phyloP scores from a whole-genome alignment of 1,140 invertebrate species.

The Leptopilina clavipes region DNA sequence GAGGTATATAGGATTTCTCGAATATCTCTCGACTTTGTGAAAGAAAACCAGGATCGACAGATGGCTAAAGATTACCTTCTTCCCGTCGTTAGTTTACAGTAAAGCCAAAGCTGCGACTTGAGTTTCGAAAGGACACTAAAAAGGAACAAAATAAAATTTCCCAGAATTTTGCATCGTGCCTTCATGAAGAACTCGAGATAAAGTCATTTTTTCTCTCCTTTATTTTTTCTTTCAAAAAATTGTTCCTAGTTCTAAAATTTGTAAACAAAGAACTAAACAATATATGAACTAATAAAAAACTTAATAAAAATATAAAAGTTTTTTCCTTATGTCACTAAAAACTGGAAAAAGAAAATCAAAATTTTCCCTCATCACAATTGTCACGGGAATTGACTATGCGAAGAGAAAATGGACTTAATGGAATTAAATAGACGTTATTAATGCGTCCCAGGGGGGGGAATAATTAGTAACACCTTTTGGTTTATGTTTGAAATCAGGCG shows the following conservation, averaged over 20 bases:
- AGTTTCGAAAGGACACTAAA: background rate
- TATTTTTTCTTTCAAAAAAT: too few relatives aligned
- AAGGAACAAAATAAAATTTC: slow-evolving; percentile 6
- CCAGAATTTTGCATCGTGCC: background rate
- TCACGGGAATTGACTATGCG: background rate
- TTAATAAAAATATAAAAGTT: too few relatives aligned
- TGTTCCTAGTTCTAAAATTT: too few relatives aligned
- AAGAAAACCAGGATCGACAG: slow-evolving; percentile 56
- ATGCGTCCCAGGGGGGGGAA: background rate
- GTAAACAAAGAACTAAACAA: too few relatives aligned
- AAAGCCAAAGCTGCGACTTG: background rate
- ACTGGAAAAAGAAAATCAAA: too few relatives aligned
- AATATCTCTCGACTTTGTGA: slow-evolving; percentile 1
- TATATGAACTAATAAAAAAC: too few relatives aligned
- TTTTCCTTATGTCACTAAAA: too few relatives aligned
- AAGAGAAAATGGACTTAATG: background rate
- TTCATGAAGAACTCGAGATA: background rate
- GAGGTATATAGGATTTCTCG: background rate
- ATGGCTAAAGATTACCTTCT: slow-evolving; percentile 64
- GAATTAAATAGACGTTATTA: slow-evolving; percentile 9
- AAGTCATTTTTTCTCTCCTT: background rate
- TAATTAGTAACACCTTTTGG: slow-evolving; percentile 27
- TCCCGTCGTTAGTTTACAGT: slow-evolving; percentile 62
- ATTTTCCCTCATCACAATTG: too few relatives aligned
- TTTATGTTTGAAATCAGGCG: slow-evolving; percentile 49